These are phyloP conservation scores for Hemicrepidius hirtus DNA, from an alignment of 2,888 invertebrate species.

Conservation along the genomic window DNA sequence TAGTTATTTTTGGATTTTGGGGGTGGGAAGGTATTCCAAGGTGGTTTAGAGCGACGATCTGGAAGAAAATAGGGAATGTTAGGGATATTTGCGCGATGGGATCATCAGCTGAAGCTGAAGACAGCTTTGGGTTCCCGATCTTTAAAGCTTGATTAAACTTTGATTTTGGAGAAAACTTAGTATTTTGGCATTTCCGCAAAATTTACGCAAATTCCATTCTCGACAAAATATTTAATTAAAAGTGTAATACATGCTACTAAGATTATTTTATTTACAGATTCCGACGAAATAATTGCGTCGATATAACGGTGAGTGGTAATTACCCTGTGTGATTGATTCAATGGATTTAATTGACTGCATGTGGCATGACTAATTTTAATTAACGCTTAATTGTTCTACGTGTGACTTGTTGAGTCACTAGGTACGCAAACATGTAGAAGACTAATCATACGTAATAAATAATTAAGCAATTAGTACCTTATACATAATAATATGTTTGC, in stretches of 20 bases:
- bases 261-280: slow-evolving; percentile 8
- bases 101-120: too few species aligned
- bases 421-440: not conserved
- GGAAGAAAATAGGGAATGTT: too few species aligned
- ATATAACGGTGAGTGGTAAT: slow-evolving; percentile 28
- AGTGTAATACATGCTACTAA: not conserved
- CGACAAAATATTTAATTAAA: too few species aligned
- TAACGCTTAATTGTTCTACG: slow-evolving; percentile 15
- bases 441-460: slow-evolving; percentile 1
- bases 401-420: slow-evolving; percentile 17
- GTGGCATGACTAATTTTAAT: slow-evolving; percentile 34
- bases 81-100: too few species aligned
- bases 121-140: too few species aligned
- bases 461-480: slow-evolving; percentile 13
- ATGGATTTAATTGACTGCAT: slow-evolving; percentile 23
- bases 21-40: too few species aligned
- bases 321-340: slow-evolving; percentile 19
- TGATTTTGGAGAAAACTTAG: too few species aligned
- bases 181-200: too few species aligned
- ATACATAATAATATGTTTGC: not conserved
- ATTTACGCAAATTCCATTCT: too few species aligned
- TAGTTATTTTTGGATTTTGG: too few species aligned
- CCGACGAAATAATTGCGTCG: not conserved
- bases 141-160: too few species aligned
- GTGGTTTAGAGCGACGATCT: too few species aligned